Base-by-base conservation (phyloP, 2,797 vertebrate genomes). In the Pseudochromis fuscus region DNA sequence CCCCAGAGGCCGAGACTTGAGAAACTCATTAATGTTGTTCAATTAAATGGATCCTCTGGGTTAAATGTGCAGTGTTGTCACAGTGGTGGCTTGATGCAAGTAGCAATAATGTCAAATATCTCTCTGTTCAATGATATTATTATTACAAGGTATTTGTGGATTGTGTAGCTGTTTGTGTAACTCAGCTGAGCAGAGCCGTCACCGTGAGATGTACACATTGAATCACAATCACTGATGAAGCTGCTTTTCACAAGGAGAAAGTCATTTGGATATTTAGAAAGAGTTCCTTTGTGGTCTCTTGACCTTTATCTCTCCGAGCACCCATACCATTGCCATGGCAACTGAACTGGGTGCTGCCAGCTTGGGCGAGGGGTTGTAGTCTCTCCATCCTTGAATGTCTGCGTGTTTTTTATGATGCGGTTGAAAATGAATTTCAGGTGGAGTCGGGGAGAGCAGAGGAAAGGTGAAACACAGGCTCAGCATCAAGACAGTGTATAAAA, bases 261-360 rank as follows among this genome's bases (percentile, higher is more conserved):
- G 61, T 61, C 44, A 42, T 73, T 56, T 76, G 28, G 56, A 59
- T 55, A 74, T 72, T 67, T 62, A 33, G 69, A 55, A 79, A 72
- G 60, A 65, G 72, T 62, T 79, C 69, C 75, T 85, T 63, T 79
- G 82, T 68, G 71, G 68, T 75, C 64, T 74, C 79, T 77, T 87
- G 88, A 94, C 90, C 89, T 92, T 91, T 90, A 87, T 82, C 85
- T 78, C 65, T 72, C 56, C 62, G 62, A 72, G 52, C 72, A 50
- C 60, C 74, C 13, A 4, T 44, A 38, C 76, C 44, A 82, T 94
- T 77, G 72, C 88, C 88, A 92, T 91, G 88, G 91, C 91, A 94
- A 93, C 92, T 56, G 9, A 53, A 62, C 48, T 53, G 70, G 86
- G 76, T 24, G 72, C 88, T 65, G 63, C 75, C 70, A 75, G 67